Conservation (phyloP, 1,140 invertebrate genomes). For the Drosophila saltans region DNA sequence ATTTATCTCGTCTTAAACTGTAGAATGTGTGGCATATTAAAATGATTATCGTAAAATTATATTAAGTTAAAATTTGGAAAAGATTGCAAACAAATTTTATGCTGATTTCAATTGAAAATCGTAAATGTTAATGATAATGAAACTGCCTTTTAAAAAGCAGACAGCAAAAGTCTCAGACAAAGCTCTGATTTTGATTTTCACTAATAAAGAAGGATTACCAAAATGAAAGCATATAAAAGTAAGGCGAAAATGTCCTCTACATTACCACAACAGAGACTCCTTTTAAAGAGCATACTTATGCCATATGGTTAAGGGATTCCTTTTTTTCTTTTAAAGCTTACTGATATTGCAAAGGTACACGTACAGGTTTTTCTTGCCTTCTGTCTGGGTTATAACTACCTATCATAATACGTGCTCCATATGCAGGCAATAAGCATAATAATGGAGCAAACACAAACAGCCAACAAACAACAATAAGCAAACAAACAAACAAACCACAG, state of each 20-base stretch:
- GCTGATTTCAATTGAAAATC: background rate
- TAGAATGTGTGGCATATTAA: background rate
- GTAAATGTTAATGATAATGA: background rate
- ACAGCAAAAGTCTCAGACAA: background rate
- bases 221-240: background rate
- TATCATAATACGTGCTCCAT: constrained; percentile 66
- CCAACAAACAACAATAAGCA: constrained; percentile 32
- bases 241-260: background rate
- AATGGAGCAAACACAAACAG: constrained; percentile 37
- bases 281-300: background rate
- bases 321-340: background rate
- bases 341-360: constrained; percentile 23
- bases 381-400: constrained; percentile 32
- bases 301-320: background rate
- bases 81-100: background rate
- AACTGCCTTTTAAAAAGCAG: background rate
- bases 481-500: constrained; percentile 2
- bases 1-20: background rate
- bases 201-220: constrained; percentile 6
- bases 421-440: constrained; percentile 60
- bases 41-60: background rate
- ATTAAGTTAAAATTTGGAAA: background rate
- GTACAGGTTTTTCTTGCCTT: constrained; percentile 3
- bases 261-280: background rate
- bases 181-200: background rate